phyloP scores from a whole-genome alignment of 2,888 invertebrate species.

The Aelia acuminata region DNA sequence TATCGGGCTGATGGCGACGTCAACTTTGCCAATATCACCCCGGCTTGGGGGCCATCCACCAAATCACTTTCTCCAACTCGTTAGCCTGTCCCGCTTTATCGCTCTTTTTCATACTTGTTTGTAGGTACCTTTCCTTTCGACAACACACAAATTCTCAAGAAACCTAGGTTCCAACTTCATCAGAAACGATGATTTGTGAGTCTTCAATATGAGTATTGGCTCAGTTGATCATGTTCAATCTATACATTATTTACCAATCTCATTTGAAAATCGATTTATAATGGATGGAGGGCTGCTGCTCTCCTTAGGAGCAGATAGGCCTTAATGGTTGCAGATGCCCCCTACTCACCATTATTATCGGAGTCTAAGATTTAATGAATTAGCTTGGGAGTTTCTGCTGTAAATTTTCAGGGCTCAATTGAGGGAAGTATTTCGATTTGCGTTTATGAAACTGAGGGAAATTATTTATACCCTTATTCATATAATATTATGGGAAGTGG shows the following conservation, averaged over 20 bases:
- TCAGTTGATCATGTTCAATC: neutral
- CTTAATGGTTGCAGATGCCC: neutral
- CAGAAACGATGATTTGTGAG: neutral
- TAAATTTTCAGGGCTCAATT: neutral
- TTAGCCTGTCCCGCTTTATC: constrained; percentile 26
- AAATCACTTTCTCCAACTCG: constrained; percentile 51
- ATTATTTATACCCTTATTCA: neutral
- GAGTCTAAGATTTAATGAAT: neutral
- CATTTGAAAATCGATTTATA: neutral
- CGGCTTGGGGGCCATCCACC: neutral
- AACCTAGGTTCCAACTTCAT: neutral
- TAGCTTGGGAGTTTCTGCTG: neutral
- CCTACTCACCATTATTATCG: neutral
- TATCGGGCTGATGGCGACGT: constrained; percentile 40
- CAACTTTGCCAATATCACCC: constrained; percentile 43
- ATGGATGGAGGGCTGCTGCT: neutral
- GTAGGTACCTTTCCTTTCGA: neutral
- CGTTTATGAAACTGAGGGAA: neutral
- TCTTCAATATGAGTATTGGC: neutral
- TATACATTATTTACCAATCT: neutral
- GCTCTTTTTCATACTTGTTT: constrained; percentile 48
- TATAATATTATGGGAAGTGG: neutral
- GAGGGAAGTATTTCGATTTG: neutral
- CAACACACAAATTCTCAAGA: constrained; percentile 34
- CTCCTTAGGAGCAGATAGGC: neutral